phyloP scores from a whole-genome alignment of 2,113 vertebrate genomes.

The Xiphophorus hellerii region DNA sequence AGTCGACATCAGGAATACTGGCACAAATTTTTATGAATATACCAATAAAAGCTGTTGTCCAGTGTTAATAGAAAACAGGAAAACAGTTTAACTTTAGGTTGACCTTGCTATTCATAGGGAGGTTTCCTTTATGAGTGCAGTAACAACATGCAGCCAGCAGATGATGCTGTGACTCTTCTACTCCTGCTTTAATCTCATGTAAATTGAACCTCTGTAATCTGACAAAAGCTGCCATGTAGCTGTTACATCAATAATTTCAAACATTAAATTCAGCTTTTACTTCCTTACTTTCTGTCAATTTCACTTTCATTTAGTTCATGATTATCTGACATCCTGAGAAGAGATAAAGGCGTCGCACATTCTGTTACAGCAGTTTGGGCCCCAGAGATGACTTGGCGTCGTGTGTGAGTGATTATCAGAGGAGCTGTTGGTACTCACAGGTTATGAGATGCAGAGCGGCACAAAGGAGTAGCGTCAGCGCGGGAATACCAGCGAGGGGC shows the following conservation, averaged over 20 bases:
- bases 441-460: conserved; percentile 56
- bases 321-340: neutral
- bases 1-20: no score
- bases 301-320: neutral
- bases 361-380: neutral
- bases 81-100: no score
- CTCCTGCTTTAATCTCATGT: neutral
- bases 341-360: neutral
- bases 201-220: neutral
- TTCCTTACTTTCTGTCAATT: neutral
- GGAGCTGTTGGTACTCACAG: conserved; percentile 54
- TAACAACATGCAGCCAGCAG: conserved; percentile 16
- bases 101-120: no score
- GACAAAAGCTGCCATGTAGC: neutral
- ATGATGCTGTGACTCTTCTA: neutral
- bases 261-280: neutral
- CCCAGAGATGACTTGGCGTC: neutral
- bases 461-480: conserved; percentile 34
- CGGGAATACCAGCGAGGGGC: conserved; percentile 17
- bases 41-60: no score
- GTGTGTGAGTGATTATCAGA: neutral
- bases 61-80: no score
- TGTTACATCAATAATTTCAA: neutral
- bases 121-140: neutral
- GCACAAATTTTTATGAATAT: no score